Evolutionary conservation across 2,113 vertebrate species (phyloP), one percentile per base, ranked within the genome.

Genomic region (Setophaga kirtlandii): DNA sequence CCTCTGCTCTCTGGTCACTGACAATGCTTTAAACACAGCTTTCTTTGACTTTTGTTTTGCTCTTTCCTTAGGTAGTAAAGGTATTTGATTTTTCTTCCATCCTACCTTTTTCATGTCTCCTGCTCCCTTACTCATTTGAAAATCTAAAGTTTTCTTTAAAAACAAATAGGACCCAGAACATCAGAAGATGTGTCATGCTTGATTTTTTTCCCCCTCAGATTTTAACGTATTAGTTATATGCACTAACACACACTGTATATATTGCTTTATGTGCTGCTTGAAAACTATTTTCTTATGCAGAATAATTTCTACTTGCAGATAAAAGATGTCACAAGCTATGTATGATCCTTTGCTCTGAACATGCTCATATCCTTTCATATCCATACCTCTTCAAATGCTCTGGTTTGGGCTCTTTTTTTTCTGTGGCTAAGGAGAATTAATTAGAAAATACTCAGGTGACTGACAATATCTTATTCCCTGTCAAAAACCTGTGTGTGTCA

Each of bases 381-480:
- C 42, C 8, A 0, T 68, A 9, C 69, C 60, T 90, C 60, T 86
- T 86, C 39, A 83, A 30, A 75, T 46, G 44, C 42, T 86, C 31
- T 44, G 1, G 28, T 91, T 82, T 39, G 27, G 28, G 39, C 91
- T 87, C 14, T 35, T 0, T 75, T 88, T 85, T 77, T 65, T 30
- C 31, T 49, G 28, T 93, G 68, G 41, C 46, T 70, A 33, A 71
- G 50, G 60, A 86, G 44, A 83, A 78, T 86, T 89, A 89, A 89
- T 93, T 89, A 84, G 73, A 95, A 94, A 92, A 55, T 82, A 39
- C 35, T 79, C 20, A 28, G n/a, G 15, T 81, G 56, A 11, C 33
- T 85, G 70, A 35, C 41, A 93, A 12, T 86, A 58, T 90, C 83
- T 89, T 80, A 35, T 13, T 89, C 14, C 39, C 79, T 52, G 14